Percentiles rank a stretch among this genome's conserved stretches.
These are phyloP conservation scores for Sceloporus tristichus DNA, from an alignment of 2,113 vertebrate species.

Conservation along the genomic window DNA sequence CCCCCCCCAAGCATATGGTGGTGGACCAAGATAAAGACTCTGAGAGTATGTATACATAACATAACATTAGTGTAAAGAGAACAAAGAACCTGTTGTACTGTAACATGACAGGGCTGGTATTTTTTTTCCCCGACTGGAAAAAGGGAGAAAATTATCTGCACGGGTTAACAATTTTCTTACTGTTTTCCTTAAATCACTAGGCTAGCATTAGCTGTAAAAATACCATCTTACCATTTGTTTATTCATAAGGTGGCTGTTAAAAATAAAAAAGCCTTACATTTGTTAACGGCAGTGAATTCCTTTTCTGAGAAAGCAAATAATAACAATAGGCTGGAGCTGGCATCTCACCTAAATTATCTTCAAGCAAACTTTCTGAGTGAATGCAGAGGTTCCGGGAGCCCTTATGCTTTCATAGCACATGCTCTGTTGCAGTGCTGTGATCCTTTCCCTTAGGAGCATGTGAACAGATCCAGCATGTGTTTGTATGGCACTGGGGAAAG, in stretches of 20 bases:
- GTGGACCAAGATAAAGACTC: constrained; percentile 46
- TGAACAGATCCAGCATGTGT: no score
- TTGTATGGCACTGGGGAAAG: no score
- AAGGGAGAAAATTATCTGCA: constrained; percentile 23
- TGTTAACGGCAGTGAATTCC: constrained; percentile 18
- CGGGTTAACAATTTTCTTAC: background rate
- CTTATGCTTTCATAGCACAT: background rate
- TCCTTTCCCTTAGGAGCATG: background rate
- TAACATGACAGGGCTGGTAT: constrained; percentile 37
- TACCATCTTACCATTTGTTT: background rate
- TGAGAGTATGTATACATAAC: constrained; percentile 52
- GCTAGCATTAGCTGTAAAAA: background rate
- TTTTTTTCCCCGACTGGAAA: constrained; percentile 36
- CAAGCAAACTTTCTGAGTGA: background rate
- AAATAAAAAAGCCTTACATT: background rate
- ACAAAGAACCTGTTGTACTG: constrained; percentile 44
- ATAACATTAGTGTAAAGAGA: constrained; percentile 41
- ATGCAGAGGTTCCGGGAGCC: background rate
- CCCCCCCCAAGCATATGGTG: constrained; percentile 51
- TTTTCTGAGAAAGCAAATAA: rapidly evolving
- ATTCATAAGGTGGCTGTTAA: background rate
- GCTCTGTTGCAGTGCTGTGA: background rate
- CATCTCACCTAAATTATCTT: background rate
- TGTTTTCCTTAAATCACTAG: constrained; percentile 41
- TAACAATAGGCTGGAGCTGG: rapidly evolving